Evolutionary conservation across 1,140 invertebrate genomes (phyloP), one percentile per base, ranked within the genome.

Genomic region (Agrypnia vestita): DNA sequence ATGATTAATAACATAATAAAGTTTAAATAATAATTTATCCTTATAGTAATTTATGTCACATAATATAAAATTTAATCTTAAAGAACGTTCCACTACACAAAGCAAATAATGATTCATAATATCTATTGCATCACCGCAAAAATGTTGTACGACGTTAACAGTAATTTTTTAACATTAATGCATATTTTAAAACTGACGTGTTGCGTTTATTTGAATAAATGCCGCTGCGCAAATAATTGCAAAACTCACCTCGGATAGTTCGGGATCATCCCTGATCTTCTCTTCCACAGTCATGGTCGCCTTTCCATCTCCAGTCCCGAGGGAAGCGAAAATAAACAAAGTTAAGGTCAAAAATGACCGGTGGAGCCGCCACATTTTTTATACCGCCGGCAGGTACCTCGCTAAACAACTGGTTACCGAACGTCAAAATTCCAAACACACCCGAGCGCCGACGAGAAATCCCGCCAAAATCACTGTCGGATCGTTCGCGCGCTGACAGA

Each of bases 231-330:
- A n/a, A n/a, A n/a, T 6, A 35, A 35, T 35, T 35, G 25, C 17
- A 25, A 4, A 71, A 76, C 77, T 78, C 44, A 83, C 82, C 82
- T 83, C 62, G 17, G 82, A 83, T 55, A 83, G 67, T 53, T 83
- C 82, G 9, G 82, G 80, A 76, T 83, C 82, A 25, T 83, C 82
- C 15, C 82, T 76, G 6, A 83, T 47, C 62, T 80, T 80, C 49
- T 83, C 80, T 55, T 80, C 80, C 46, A 83, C 77, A n/a, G 76
- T 83, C 71, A 56, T 55, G 1, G 25, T 35, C 21, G 4, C 61
- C 69, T 76, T 81, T 19, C 76, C 72, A n/a, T 56, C 46, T 59
- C n/a, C 73, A 46, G 62, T 43, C 15, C 46, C 64, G n/a, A 71
- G 19, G 74, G 64, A 56, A 8, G 47, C 64, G 79, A 80, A 74